phyloP scores from a whole-genome alignment of 2,113 vertebrate genomes.

The Oceanodroma tethys region DNA sequence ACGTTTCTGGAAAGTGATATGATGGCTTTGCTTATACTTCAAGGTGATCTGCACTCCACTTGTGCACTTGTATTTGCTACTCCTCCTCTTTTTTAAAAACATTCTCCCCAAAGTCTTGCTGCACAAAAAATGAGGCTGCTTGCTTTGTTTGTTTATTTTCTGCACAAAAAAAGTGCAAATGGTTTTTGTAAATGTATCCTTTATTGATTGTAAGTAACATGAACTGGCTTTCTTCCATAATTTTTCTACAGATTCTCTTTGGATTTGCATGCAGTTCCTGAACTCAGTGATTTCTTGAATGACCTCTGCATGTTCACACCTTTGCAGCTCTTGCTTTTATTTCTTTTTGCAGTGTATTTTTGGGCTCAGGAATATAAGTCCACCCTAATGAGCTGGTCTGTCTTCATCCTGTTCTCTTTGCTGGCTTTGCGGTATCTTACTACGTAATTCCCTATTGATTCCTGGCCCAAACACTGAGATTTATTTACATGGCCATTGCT shows the following conservation, averaged over 20 bases:
- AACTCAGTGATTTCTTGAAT: background rate
- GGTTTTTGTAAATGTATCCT: background rate
- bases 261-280: background rate
- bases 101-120: background rate
- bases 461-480: background rate
- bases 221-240: background rate
- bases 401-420: background rate
- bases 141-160: background rate
- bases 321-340: background rate
- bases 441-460: background rate
- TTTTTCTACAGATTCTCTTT: background rate
- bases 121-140: background rate
- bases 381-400: background rate
- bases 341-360: background rate
- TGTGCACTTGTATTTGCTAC: background rate
- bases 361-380: background rate
- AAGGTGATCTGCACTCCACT: background rate
- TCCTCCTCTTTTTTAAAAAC: background rate
- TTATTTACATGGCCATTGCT: background rate
- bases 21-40: background rate
- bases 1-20: background rate
- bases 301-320: background rate
- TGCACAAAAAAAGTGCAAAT: background rate
- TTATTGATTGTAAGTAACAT: background rate
- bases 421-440: background rate